Conservation (phyloP, 2,888 invertebrate genomes). For the Gortyna flavago region DNA sequence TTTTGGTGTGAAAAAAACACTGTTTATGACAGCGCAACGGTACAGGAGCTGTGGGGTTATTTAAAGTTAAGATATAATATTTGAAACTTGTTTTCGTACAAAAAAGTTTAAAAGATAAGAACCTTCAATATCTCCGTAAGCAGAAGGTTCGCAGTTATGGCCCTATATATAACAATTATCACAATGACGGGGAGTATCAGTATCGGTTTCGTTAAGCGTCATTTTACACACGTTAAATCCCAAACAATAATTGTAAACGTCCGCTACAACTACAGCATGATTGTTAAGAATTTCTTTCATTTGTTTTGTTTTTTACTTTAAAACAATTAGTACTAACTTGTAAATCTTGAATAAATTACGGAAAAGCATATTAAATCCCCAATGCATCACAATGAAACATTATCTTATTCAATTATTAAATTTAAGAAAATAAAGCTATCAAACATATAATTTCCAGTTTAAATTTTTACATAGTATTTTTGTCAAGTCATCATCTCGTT, state of each 20-base stretch:
- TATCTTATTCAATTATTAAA: neutral
- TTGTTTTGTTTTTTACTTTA: neutral
- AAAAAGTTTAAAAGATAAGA: neutral
- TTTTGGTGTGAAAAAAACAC: neutral
- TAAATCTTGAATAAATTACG: neutral
- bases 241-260: neutral
- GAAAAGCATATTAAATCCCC: neutral
- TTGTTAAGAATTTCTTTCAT: neutral
- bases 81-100: too few relatives aligned
- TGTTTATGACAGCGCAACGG: neutral
- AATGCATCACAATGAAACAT: neutral
- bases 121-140: neutral
- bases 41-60: neutral
- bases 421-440: neutral
- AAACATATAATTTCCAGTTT: slow-evolving; percentile 23
- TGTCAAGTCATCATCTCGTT: slow-evolving; percentile 69
- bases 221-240: neutral
- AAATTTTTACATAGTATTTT: slow-evolving; percentile 46
- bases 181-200: neutral
- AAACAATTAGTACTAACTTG: neutral
- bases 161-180: neutral
- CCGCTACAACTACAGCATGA: too few relatives aligned
- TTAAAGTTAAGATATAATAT: neutral
- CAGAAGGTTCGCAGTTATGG: neutral
- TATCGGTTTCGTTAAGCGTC: neutral